Evolutionary conservation across 2,888 invertebrate genomes (phyloP).

Genomic region (Drosophila mimetica): DNA sequence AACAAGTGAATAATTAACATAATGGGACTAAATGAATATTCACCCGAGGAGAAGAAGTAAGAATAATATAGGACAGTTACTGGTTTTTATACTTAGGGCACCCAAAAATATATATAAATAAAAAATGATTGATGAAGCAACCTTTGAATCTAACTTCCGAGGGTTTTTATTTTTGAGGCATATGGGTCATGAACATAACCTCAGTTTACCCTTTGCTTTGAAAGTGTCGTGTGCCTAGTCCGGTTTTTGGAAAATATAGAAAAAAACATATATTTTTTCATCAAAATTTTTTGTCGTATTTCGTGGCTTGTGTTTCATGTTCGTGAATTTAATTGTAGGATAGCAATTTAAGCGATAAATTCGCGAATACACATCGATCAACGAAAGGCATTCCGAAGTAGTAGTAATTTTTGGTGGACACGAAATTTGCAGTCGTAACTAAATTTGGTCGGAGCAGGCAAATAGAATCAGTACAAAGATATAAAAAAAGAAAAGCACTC

Average conservation of each 20-base stretch:
- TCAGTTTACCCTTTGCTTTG: slow-evolving; percentile 15
- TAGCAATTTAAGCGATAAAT: background rate
- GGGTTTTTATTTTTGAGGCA: background rate
- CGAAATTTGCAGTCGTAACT: slow-evolving; percentile 9
- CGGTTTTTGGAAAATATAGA: slow-evolving; percentile 13
- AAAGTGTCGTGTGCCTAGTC: slow-evolving; percentile 19
- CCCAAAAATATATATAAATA: no score
- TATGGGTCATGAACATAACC: background rate
- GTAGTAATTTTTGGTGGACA: slow-evolving; percentile 3
- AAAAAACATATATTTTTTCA: slow-evolving; percentile 12
- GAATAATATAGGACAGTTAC: no score
- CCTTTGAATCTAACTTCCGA: slow-evolving; percentile 6
- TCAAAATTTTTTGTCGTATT: slow-evolving; percentile 27
- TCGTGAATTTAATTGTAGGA: slow-evolving; percentile 3
- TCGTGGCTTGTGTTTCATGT: slow-evolving; percentile 9
- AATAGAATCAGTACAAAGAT: background rate
- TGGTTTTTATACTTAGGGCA: no score
- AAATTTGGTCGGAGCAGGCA: slow-evolving; percentile 14
- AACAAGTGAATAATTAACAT: slow-evolving; percentile 6
- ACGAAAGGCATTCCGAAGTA: background rate
- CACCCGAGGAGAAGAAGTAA: no score
- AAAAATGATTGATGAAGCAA: background rate
- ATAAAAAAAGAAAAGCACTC: background rate
- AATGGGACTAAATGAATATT: slow-evolving; percentile 8
- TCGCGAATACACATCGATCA: background rate